phyloP scores from a whole-genome alignment of 2,797 vertebrate species.

The Sebastes elongatus region DNA sequence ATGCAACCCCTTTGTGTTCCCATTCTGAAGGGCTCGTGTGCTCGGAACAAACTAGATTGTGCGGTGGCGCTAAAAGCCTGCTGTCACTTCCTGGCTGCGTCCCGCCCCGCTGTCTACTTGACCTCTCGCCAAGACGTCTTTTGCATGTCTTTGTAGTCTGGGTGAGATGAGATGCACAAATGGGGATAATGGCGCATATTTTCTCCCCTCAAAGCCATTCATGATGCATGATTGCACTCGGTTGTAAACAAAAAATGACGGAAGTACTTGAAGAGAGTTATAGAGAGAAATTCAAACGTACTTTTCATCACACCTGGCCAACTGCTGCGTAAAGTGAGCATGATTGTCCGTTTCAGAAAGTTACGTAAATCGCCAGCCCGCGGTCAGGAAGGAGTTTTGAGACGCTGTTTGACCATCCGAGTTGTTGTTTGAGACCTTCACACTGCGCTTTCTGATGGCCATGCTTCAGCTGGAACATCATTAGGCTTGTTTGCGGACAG shows the following conservation, averaged over 20 bases:
- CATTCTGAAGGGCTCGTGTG: neutral
- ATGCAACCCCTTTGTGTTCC: neutral
- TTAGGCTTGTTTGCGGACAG: slow-evolving; percentile 22
- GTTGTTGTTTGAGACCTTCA: neutral
- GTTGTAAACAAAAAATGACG: neutral
- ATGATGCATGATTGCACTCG: neutral
- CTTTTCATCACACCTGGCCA: neutral
- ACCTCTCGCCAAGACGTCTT: neutral
- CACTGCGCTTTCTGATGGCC: neutral
- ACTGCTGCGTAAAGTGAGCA: neutral
- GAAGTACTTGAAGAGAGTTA: neutral
- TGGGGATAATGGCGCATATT: neutral
- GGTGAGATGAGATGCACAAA: neutral
- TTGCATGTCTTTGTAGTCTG: no score
- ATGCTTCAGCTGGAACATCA: slow-evolving; percentile 12
- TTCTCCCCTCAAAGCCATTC: neutral
- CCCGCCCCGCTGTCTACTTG: neutral
- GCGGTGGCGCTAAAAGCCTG: neutral
- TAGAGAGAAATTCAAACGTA: neutral
- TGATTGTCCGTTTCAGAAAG: slow-evolving; percentile 1
- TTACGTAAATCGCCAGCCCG: neutral
- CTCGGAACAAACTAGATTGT: neutral
- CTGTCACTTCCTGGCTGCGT: neutral
- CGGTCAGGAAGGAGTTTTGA: neutral
- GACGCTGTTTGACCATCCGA: neutral